Conservation (phyloP, 2,888 invertebrate species). For the Stratiomys singularior region DNA sequence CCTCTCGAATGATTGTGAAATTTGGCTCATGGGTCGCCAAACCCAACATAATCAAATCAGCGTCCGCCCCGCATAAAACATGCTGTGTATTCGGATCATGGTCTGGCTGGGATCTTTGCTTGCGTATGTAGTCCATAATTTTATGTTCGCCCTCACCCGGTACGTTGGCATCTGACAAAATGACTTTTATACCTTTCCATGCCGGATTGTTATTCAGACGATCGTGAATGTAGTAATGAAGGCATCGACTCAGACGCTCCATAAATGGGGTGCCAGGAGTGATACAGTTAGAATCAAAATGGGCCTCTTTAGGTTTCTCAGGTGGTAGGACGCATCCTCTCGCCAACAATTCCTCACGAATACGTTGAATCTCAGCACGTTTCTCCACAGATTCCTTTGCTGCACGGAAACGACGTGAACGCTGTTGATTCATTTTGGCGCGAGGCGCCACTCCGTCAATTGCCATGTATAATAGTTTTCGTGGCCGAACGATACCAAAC, state of each 20-base stretch:
- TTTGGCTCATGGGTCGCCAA: conserved; percentile 98
- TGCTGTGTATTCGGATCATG: conserved; percentile 99
- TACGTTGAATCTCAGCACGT: conserved; percentile 82
- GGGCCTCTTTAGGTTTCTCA: conserved; percentile 89
- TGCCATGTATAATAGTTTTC: conserved; percentile 97
- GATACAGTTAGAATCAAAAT: conserved; percentile 99
- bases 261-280: conserved; percentile 99
- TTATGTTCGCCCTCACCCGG: conserved; percentile 99
- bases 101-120: conserved; percentile 91
- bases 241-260: conserved; percentile 85
- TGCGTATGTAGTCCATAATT: conserved; percentile 99
- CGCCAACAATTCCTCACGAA: conserved; percentile 76
- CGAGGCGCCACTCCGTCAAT: conserved; percentile 99
- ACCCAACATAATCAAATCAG: conserved; percentile 97
- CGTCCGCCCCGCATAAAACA: conserved; percentile 97
- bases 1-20: conserved; percentile 98
- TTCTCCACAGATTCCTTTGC: conserved; percentile 95
- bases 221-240: conserved; percentile 68
- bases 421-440: conserved; percentile 99
- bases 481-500: conserved; percentile 90
- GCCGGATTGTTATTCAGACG: conserved; percentile 89
- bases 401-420: conserved; percentile 95
- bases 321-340: conserved; percentile 84
- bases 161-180: conserved; percentile 98
- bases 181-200: conserved; percentile 93